phyloP scores from a whole-genome alignment of 2,113 vertebrate genomes.

The Tauraco erythrolophus region DNA sequence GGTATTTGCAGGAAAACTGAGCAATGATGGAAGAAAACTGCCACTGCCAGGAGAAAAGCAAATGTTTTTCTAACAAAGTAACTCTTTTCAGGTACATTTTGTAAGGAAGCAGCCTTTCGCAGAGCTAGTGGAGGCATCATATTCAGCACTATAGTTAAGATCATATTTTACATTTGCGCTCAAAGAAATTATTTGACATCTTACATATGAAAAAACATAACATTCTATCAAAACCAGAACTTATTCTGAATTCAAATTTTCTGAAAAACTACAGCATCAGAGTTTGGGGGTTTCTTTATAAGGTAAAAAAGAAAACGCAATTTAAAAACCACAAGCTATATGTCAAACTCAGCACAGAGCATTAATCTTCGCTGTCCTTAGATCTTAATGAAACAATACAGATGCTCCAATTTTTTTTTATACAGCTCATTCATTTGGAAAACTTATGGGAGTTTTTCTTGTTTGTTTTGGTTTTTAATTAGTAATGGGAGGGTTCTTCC shows the following conservation, averaged over 20 bases:
- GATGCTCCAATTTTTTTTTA: not conserved
- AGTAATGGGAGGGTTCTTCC: too few relatives aligned
- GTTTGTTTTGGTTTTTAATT: not conserved
- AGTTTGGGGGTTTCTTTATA: not conserved
- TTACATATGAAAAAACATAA: not conserved
- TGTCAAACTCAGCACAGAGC: not conserved
- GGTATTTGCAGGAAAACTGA: not conserved
- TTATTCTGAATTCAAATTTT: not conserved
- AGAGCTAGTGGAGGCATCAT: not conserved
- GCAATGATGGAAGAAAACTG: not conserved
- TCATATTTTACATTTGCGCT: not conserved
- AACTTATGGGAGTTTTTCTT: accelerated
- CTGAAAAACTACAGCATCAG: not conserved
- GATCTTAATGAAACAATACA: not conserved
- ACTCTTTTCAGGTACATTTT: not conserved
- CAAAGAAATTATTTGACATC: not conserved
- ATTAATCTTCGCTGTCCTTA: not conserved
- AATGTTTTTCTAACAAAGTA: not conserved
- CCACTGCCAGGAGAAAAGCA: not conserved
- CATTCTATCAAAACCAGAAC: not conserved
- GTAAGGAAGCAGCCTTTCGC: not conserved
- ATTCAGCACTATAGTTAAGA: not conserved
- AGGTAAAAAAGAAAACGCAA: not conserved
- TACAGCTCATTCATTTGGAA: not conserved
- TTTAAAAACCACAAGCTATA: not conserved